Conservation (phyloP, 2,888 invertebrate genomes). For the Cheilosia scutellata region DNA sequence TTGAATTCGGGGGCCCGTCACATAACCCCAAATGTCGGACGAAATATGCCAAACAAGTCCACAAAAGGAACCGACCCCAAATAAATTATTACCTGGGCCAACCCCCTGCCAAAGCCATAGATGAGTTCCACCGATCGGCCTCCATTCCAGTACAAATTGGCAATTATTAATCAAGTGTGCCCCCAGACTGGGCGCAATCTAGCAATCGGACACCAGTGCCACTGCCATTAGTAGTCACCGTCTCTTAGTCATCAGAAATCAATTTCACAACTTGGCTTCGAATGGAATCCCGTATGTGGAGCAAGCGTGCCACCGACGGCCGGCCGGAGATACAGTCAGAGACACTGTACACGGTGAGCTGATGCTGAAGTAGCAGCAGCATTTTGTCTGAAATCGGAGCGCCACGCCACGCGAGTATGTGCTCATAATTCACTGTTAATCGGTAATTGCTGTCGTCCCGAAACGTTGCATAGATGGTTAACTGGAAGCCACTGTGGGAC, state of each 20-base stretch:
- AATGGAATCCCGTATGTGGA: conserved; percentile 70
- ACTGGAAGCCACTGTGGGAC: conserved; percentile 57
- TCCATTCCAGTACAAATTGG: conserved; percentile 64
- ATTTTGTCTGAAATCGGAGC: conserved; percentile 57
- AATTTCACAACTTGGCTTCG: conserved; percentile 65
- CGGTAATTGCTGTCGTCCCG: conserved; percentile 74
- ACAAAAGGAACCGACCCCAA: conserved; percentile 73
- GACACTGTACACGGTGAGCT: neutral
- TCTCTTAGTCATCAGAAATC: conserved; percentile 74
- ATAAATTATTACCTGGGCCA: conserved; percentile 66
- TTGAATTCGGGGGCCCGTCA: conserved; percentile 38
- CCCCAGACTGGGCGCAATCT: conserved; percentile 68
- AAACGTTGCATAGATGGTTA: conserved; percentile 50
- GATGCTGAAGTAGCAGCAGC: neutral
- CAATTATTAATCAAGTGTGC: conserved; percentile 75
- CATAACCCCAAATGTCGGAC: conserved; percentile 46
- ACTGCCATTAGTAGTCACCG: conserved; percentile 61
- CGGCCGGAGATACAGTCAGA: neutral
- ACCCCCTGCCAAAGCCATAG: conserved; percentile 61
- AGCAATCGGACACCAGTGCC: conserved; percentile 73
- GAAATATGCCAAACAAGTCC: conserved; percentile 23
- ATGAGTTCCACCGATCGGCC: conserved; percentile 61
- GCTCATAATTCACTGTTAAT: conserved; percentile 75
- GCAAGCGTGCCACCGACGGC: conserved; percentile 28
- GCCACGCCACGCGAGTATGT: conserved; percentile 71